phyloP scores from a whole-genome alignment of 2,113 vertebrate genomes.

The Numenius arquata region DNA sequence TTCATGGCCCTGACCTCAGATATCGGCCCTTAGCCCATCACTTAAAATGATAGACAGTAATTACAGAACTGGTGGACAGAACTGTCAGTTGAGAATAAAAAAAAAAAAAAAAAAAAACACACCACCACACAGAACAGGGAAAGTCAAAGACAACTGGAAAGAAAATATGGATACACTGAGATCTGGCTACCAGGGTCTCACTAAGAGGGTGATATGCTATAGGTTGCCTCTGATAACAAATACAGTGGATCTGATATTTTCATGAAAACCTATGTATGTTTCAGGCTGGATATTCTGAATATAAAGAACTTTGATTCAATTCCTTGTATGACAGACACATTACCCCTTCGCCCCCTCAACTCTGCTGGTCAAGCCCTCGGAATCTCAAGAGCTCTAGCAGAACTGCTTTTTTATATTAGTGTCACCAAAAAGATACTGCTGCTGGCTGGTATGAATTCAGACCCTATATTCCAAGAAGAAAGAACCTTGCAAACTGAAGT shows the following conservation, averaged over 20 bases:
- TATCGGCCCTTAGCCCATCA: conserved; percentile 29
- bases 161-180: not conserved
- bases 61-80: conserved; percentile 38
- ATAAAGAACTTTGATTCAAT: not conserved
- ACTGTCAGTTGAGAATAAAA: not conserved
- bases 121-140: not conserved
- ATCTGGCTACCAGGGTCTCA: not conserved
- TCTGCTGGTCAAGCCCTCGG: not conserved
- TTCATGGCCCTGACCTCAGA: conserved; percentile 40
- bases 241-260: not conserved
- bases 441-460: not conserved
- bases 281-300: not conserved
- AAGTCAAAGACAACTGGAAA: conserved; percentile 2
- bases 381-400: not conserved
- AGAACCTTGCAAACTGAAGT: not conserved
- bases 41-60: conserved; percentile 65
- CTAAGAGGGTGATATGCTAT: not conserved
- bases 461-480: not conserved
- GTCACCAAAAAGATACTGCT: not conserved
- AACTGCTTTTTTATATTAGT: not conserved
- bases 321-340: not conserved
- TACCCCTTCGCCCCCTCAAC: not conserved
- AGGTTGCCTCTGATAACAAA: not conserved
- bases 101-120: not conserved
- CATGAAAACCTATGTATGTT: not conserved